phyloP scores from a whole-genome alignment of 2,888 invertebrate species.

The Lamellibrachia columna region DNA sequence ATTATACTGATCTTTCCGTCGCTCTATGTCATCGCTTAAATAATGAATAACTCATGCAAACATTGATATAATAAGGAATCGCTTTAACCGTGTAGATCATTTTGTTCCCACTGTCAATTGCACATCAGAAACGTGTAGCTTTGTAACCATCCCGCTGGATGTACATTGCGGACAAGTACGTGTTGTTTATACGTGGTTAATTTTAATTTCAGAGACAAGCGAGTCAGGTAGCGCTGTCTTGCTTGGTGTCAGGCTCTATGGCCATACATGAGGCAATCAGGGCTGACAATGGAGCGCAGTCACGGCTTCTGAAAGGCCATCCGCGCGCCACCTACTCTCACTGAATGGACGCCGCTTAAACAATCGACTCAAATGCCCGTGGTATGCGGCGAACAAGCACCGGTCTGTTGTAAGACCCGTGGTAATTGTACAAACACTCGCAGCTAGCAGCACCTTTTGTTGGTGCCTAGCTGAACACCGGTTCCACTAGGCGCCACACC shows the following conservation, averaged over 20 bases:
- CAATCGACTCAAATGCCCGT: conserved; percentile 4
- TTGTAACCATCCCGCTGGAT: neutral
- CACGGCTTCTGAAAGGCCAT: neutral
- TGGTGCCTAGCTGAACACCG: neutral
- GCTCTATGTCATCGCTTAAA: neutral
- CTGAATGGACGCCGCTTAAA: neutral
- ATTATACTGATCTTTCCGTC: neutral
- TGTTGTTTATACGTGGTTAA: neutral
- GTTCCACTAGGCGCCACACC: neutral
- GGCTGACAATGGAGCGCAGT: neutral
- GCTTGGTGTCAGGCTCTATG: neutral
- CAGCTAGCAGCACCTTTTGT: neutral
- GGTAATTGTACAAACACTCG: neutral
- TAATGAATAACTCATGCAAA: neutral
- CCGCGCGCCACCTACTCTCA: neutral
- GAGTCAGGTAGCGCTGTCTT: neutral
- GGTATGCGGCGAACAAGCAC: neutral
- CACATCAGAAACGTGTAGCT: neutral
- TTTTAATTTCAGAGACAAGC: neutral
- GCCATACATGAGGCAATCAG: neutral
- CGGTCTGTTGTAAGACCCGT: conserved; percentile 10
- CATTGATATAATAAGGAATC: neutral
- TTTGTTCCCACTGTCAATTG: neutral
- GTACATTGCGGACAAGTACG: neutral
- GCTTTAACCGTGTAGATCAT: neutral